Evolutionary conservation across 2,888 invertebrate genomes (phyloP).

Genomic region (Fragum whitleyi): DNA sequence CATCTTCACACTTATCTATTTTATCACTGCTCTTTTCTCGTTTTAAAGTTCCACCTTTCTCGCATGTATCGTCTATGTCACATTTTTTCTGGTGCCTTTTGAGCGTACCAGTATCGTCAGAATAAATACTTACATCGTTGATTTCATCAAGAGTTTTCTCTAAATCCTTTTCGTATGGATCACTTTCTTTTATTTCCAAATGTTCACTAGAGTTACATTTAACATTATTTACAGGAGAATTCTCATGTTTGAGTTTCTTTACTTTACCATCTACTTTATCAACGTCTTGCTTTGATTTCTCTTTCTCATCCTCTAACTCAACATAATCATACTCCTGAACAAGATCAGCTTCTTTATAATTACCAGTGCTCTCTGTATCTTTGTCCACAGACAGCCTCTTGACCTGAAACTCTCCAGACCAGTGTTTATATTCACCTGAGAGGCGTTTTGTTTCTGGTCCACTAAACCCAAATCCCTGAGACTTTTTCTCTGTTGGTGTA

Average conservation of each 20-base stretch:
- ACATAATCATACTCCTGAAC: constrained; percentile 97
- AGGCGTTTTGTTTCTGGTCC: constrained; percentile 58
- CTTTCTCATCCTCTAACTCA: constrained; percentile 87
- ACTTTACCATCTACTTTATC: constrained; percentile 9
- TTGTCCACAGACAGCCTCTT: constrained; percentile 65
- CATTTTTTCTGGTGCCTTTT: constrained; percentile 43
- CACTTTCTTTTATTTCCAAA: constrained; percentile 25
- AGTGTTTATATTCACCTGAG: constrained; percentile 66
- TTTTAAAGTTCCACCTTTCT: constrained; percentile 46
- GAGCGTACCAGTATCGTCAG: constrained; percentile 55
- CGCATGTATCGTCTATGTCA: constrained; percentile 23
- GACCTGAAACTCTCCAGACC: constrained; percentile 62
- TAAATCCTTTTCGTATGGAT: constrained; percentile 54
- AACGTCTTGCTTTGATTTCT: constrained; percentile 1
- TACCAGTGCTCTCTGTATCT: constrained; percentile 36
- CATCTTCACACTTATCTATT: constrained; percentile 20
- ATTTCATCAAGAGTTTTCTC: constrained; percentile 59
- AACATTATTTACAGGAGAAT: background rate
- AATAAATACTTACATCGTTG: constrained; percentile 58
- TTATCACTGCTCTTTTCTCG: constrained; percentile 21
- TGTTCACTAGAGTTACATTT: background rate
- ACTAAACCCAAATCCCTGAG: constrained; percentile 49
- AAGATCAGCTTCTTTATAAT: constrained; percentile 86
- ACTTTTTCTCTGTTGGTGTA: constrained; percentile 57
- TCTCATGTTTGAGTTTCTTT: background rate